Base-by-base conservation (phyloP, 2,888 invertebrate species). In the Ormyrus rosae region DNA sequence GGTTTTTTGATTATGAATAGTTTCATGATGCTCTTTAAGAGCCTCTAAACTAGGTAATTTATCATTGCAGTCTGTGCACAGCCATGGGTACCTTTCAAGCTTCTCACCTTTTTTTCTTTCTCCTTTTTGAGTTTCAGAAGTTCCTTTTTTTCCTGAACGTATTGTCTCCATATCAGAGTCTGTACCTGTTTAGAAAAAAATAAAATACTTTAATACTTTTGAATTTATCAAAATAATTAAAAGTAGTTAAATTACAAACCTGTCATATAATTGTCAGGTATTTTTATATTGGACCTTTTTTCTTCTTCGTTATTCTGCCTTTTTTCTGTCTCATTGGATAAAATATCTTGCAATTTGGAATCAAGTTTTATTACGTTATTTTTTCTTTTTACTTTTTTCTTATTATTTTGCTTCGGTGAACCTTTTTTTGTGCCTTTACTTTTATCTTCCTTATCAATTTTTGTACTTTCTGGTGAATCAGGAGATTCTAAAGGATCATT, bases 1-100 rank as follows among this genome's bases (percentile, higher is more conserved):
- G 0, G 93, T 91, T 82, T 93, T 92, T 84, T 94, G 94, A 64
- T 93, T 93, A 84, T 95, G 95, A 0, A 93, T 92, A 7, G 91
- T 90, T 82, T 93, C 92, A 67, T 93, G 93, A 86, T 95, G 95
- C 1, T 93, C 92, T 75, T 94, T 90, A 55, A 95, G 89, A 81
- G 92, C 91, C 56, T 92, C 91, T 80, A 91, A 89, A 77, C 90
- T 89, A 68, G 92, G 90, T 64, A 91, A 86, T 86, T 91, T 90
- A 61, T 91, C 89, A 80, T 92, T 91, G 85, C 93, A 93, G 79
- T 92, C 92, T 48, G 91, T 91, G 83, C 93, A 93, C 68, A 91
- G 88, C 92, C 92, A 93, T 1, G 92, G 92, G 88, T 93, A 92
- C 48, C 90, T 88, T 19, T 91, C 90, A 88, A 92, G 91, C 45